phyloP scores from a whole-genome alignment of 2,888 invertebrate species.

The Leptinotarsa haldemani region DNA sequence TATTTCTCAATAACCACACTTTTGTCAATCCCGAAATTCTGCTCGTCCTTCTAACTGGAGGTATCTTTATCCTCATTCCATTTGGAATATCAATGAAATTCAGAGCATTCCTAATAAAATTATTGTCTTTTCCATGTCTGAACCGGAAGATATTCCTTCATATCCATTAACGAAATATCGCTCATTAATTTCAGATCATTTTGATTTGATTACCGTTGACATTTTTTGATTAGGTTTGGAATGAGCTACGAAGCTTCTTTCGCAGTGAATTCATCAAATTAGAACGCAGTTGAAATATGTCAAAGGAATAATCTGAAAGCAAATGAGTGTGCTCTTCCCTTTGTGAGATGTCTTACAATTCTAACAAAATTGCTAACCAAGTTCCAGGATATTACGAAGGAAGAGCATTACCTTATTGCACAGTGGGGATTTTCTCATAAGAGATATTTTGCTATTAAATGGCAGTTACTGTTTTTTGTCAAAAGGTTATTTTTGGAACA shows the following conservation, averaged over 20 bases:
- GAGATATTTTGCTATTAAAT: background rate
- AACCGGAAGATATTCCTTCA: background rate
- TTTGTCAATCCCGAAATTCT: too few species aligned
- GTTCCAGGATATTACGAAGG: constrained; percentile 12
- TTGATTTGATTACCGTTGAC: background rate
- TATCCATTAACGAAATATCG: background rate
- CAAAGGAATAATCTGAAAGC: constrained; percentile 18
- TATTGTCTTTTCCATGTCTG: background rate
- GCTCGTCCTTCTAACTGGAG: too few species aligned
- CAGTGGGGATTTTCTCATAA: background rate
- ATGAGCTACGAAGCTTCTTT: constrained; percentile 3
- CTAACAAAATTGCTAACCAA: constrained; percentile 13
- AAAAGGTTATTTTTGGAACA: background rate
- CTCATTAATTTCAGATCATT: background rate
- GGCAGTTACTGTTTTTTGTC: too few species aligned
- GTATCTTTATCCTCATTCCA: background rate
- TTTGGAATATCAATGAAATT: background rate
- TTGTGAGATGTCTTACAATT: constrained; percentile 9
- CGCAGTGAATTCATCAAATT: constrained; percentile 20
- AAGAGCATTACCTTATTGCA: background rate
- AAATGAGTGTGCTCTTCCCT: constrained; percentile 4
- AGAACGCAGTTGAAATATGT: constrained; percentile 7
- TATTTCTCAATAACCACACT: too few species aligned
- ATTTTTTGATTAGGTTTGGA: constrained; percentile 3
- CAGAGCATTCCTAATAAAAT: background rate